Base-by-base conservation (phyloP, 2,888 invertebrate species). In the Scaptomyza reducta region DNA sequence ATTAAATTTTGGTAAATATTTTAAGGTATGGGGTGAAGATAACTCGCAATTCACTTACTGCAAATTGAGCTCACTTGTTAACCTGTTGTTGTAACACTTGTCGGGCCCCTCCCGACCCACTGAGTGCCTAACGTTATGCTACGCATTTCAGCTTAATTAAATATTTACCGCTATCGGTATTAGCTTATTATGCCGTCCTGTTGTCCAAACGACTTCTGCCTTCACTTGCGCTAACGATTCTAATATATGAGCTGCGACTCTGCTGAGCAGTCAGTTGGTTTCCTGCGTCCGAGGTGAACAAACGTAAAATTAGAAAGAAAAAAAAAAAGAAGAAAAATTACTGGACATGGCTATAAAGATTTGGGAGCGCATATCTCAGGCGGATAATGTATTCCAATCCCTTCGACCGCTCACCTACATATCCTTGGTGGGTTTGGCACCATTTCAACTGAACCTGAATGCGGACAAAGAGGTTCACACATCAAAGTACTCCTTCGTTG, bases 381-480 rank as follows among this genome's bases (percentile, higher is more conserved):
- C 90, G 60, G 91, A 90, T 31, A 90, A 90, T 63, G 88, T 90
- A 31, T 91, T 91, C 29, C 90, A 90, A 66, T 90, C 90, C 7
- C 64, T 90, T n/a, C 82, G 88, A 22, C 91, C 91, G 0, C 59
- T 91, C 3, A 88, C 88, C 0, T 90, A 85, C 31, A 88, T 90
- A n/a, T 90, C 91, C 0, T 61, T 91, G 31, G 75, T 91, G 69
- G 90, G 90, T 1, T 60, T 91, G 74, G 91, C 91, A 1, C 91
- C 90, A 3, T 90, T 91, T 46, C 89, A 83, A 4, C 67, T 91
- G 44, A 89, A 79, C 44, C 70, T 91, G n/a, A 88, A 75, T 40
- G 81, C 89, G 3, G 86, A 86, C 25, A 86, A 81, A 54, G 90
- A 90, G 50, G 90, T 90, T 31, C 89, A 88, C 51, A 90, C 89